Evolutionary conservation across 1,140 invertebrate genomes (phyloP).

Genomic region (Cyphomyrmex costatus): DNA sequence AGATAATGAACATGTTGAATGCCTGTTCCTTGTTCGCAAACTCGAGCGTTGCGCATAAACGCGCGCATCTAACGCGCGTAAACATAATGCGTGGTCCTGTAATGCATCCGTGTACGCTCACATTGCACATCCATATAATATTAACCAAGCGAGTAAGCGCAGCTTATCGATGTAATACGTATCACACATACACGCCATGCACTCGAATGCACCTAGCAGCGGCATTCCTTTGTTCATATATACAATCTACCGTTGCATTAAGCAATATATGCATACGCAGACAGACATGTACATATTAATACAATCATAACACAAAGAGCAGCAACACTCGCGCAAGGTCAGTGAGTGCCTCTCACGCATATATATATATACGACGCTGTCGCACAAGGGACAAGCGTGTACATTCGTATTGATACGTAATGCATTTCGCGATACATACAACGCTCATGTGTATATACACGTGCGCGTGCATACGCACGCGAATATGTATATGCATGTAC

Average conservation of each 20-base stretch:
- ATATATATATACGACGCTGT: background rate
- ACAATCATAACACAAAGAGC: background rate
- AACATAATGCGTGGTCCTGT: conserved; percentile 58
- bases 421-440: conserved; percentile 29
- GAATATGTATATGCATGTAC: background rate
- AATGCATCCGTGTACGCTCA: conserved; percentile 46
- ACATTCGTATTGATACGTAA: conserved; percentile 33
- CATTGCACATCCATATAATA: conserved; percentile 56
- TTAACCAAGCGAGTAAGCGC: conserved; percentile 51
- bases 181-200: conserved; percentile 38
- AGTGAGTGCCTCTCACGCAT: conserved; percentile 27
- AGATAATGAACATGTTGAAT: conserved; percentile 33
- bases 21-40: conserved; percentile 36
- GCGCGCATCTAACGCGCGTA: conserved; percentile 51
- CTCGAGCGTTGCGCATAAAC: conserved; percentile 50
- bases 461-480: too few species aligned
- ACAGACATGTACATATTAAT: background rate
- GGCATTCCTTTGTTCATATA: conserved; percentile 56
- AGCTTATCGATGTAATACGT: conserved; percentile 60
- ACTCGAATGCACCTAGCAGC: conserved; percentile 47
- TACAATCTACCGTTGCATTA: conserved; percentile 53
- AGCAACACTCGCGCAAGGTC: conserved; percentile 28
- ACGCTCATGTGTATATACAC: background rate
- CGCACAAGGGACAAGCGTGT: background rate
- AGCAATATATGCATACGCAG: conserved; percentile 10